Conservation (phyloP, 2,797 vertebrate species). For the Sebastes matsubarae region DNA sequence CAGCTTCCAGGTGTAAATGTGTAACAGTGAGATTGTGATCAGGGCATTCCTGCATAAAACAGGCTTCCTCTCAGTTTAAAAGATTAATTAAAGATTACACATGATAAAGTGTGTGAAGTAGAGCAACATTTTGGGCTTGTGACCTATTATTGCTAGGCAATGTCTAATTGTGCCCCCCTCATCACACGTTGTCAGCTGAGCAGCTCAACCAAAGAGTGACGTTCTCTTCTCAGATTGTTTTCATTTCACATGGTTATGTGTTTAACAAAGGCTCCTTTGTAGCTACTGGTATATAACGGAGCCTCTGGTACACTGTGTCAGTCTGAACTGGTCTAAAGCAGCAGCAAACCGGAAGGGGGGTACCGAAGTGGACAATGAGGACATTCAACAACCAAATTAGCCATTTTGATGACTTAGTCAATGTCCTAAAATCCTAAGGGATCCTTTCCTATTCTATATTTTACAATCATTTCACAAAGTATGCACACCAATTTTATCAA, state of each 20-base stretch:
- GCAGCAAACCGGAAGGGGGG: background rate
- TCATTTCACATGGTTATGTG: background rate
- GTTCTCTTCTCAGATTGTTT: background rate
- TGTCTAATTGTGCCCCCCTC: background rate
- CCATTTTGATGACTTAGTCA: background rate
- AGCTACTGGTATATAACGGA: background rate
- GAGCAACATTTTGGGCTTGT: no score
- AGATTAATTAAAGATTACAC: background rate
- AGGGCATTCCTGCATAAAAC: background rate
- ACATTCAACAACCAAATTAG: background rate
- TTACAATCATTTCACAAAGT: background rate
- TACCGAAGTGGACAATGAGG: background rate
- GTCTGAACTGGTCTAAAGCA: background rate
- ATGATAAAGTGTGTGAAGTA: background rate
- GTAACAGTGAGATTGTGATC: background rate
- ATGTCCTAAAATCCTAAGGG: background rate
- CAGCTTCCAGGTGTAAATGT: background rate
- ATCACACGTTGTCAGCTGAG: background rate
- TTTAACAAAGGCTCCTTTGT: slow-evolving; percentile 9
- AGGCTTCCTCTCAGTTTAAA: background rate
- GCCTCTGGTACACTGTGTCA: background rate
- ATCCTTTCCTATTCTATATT: background rate
- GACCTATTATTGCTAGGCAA: no score
- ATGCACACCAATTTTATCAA: background rate
- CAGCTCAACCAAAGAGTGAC: background rate